Conservation (phyloP, 2,113 vertebrate genomes). For the Misgurnus mizolepis region DNA sequence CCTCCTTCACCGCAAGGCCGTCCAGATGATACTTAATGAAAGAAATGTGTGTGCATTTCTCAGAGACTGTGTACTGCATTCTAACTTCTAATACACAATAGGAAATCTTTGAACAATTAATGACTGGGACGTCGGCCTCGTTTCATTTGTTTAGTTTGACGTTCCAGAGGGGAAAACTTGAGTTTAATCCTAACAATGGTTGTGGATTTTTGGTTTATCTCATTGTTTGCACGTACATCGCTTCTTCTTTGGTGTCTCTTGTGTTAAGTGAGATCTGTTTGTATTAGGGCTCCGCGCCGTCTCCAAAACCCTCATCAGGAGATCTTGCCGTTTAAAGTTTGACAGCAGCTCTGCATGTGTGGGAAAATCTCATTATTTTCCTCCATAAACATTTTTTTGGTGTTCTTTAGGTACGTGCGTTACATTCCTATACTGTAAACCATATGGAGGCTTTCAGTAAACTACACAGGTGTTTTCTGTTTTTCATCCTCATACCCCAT, state of each 20-base stretch:
- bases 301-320: slow-evolving; percentile 1
- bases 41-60: slow-evolving; percentile 10
- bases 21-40: slow-evolving; percentile 25
- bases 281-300: slow-evolving; percentile 15
- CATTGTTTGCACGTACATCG: background rate
- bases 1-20: slow-evolving; percentile 27
- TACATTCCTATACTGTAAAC: slow-evolving; percentile 34
- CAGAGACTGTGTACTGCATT: background rate
- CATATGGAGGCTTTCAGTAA: background rate
- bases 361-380: background rate
- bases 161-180: background rate
- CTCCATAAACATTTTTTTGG: background rate
- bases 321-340: background rate
- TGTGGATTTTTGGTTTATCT: background rate
- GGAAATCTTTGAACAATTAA: background rate
- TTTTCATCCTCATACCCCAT: too few relatives aligned
- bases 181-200: slow-evolving; percentile 1
- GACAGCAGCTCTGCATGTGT: background rate
- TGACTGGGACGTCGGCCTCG: background rate
- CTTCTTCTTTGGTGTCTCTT: background rate
- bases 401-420: slow-evolving; percentile 28
- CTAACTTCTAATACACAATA: background rate
- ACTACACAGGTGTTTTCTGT: too few relatives aligned
- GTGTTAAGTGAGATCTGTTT: slow-evolving; percentile 4
- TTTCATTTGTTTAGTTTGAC: background rate